phyloP scores from a whole-genome alignment of 1,140 invertebrate species.

The Drosophila pseudoananassae region DNA sequence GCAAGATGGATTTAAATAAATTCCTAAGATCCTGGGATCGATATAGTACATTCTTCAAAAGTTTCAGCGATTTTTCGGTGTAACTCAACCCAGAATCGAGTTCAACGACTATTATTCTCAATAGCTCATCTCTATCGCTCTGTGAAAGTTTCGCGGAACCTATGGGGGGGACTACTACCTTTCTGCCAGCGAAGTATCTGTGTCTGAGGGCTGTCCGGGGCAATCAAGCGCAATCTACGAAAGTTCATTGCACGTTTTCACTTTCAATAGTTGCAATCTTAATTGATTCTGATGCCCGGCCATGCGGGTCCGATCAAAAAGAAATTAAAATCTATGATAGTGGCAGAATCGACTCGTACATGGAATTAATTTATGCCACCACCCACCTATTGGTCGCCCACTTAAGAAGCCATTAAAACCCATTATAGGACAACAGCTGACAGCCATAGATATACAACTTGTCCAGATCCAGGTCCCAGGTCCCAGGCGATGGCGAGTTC shows the following conservation, averaged over 20 bases:
- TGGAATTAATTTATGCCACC: neutral
- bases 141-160: too few species aligned
- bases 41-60: too few species aligned
- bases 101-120: too few species aligned
- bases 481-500: slow-evolving; percentile 15
- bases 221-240: slow-evolving; percentile 67
- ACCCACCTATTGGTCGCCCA: slow-evolving; percentile 32
- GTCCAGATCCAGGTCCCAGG: neutral
- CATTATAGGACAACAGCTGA: slow-evolving; percentile 43
- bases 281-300: slow-evolving; percentile 59
- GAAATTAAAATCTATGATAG: slow-evolving; percentile 1
- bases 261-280: slow-evolving; percentile 71
- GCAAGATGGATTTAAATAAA: too few species aligned
- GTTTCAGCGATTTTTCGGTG: too few species aligned
- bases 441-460: slow-evolving; percentile 1
- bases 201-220: slow-evolving; percentile 28
- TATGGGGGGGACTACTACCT: slow-evolving; percentile 8
- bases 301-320: slow-evolving; percentile 51
- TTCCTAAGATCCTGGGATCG: too few species aligned
- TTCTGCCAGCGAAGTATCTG: slow-evolving; percentile 36
- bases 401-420: slow-evolving; percentile 69
- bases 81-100: too few species aligned
- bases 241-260: slow-evolving; percentile 78
- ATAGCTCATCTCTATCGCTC: too few species aligned
- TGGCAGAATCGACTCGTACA: neutral